These are phyloP conservation scores for Shinisaurus crocodilurus DNA, from an alignment of 2,113 vertebrate genomes.

Conservation along the genomic window DNA sequence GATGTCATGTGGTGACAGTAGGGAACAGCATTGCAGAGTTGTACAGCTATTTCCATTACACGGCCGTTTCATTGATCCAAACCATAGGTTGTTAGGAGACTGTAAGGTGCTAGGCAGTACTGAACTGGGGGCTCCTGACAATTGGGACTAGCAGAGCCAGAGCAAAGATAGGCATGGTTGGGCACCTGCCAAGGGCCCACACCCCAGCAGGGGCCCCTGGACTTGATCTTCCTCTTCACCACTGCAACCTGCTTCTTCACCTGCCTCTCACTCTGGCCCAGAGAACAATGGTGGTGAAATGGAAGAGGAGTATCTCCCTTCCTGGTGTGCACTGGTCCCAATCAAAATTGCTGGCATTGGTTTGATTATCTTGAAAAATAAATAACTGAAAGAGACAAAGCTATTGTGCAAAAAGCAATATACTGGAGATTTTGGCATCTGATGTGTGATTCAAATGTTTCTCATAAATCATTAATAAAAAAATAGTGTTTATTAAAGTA, in stretches of 20 bases:
- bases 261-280: too few relatives aligned
- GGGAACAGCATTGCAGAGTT: too few relatives aligned
- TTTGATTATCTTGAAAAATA: neutral
- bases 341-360: neutral
- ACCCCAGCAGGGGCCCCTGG: too few relatives aligned
- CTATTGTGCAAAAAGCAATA: slow-evolving; percentile 5
- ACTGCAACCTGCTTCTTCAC: too few relatives aligned
- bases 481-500: slow-evolving; percentile 1
- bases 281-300: too few relatives aligned
- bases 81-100: neutral
- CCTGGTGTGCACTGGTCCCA: neutral
- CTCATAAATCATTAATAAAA: slow-evolving; percentile 38
- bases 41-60: neutral
- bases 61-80: neutral
- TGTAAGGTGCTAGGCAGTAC: neutral
- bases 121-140: neutral
- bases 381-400: neutral
- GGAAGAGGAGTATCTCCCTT: neutral
- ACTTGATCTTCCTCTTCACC: too few relatives aligned
- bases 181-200: too few relatives aligned
- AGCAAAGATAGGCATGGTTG: too few relatives aligned
- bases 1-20: neutral
- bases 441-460: slow-evolving; percentile 10
- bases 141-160: neutral
- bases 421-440: neutral